Evolutionary conservation across 2,888 invertebrate genomes (phyloP).

Genomic region (Epistrophella euchroma): DNA sequence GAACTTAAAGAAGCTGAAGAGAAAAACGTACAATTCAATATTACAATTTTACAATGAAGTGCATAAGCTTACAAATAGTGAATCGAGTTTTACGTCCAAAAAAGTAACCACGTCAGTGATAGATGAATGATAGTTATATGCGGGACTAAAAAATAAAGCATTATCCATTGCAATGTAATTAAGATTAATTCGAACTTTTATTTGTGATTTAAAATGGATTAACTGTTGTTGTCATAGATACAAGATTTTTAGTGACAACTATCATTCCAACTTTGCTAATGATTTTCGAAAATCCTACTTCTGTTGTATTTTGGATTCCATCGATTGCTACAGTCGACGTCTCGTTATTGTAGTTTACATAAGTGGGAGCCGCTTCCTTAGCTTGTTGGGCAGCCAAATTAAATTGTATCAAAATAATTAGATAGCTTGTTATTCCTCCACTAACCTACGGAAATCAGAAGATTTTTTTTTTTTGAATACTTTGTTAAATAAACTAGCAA

Average conservation of each 20-base stretch:
- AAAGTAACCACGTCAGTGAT: too few relatives aligned
- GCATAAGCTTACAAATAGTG: too few relatives aligned
- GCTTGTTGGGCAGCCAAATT: constrained; percentile 83
- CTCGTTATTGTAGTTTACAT: constrained; percentile 77
- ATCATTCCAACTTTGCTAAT: constrained; percentile 1
- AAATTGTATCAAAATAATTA: constrained; percentile 84
- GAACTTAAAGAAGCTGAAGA: too few relatives aligned
- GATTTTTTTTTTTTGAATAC: background rate
- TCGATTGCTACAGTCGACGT: constrained; percentile 73
- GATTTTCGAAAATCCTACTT: background rate
- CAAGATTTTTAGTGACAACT: background rate
- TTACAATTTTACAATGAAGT: too few relatives aligned
- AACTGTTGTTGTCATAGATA: constrained; percentile 41
- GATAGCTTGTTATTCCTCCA: constrained; percentile 83
- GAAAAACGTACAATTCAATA: too few relatives aligned
- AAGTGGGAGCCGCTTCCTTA: constrained; percentile 78
- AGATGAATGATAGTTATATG: too few relatives aligned
- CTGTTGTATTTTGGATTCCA: constrained; percentile 32
- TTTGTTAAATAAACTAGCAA: background rate
- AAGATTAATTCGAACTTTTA: background rate
- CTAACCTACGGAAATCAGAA: constrained; percentile 77
- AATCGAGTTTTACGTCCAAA: too few relatives aligned
- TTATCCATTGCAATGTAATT: background rate
- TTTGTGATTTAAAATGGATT: constrained; percentile 8
- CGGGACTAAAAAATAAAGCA: background rate